Evolutionary conservation across 2,113 vertebrate species (phyloP).

Genomic region (Entomyzon cyanotis): DNA sequence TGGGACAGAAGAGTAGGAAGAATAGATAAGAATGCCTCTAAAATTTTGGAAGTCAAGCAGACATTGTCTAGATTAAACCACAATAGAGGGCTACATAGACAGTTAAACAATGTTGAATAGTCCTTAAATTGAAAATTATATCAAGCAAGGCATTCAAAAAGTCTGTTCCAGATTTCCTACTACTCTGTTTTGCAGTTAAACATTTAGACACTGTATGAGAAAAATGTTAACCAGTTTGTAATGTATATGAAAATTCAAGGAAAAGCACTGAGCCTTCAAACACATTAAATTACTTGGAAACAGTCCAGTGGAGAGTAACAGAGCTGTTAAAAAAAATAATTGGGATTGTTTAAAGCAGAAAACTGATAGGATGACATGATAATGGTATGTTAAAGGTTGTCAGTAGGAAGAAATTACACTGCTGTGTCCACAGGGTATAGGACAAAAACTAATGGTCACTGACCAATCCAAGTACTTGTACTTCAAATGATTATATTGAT

Average conservation of each 20-base stretch:
- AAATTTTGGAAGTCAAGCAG: not conserved
- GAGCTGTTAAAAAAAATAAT: not conserved
- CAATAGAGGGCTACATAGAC: not conserved
- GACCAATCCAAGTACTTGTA: not conserved
- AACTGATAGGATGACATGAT: not conserved
- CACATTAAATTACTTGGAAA: not conserved
- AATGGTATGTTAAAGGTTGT: not conserved
- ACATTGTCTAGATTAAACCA: not conserved
- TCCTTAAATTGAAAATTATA: not conserved
- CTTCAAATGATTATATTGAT: slow-evolving; percentile 11
- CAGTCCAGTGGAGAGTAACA: not conserved
- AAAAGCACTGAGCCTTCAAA: not conserved
- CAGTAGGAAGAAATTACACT: not conserved
- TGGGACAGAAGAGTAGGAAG: not conserved
- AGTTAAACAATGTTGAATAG: not conserved
- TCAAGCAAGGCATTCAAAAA: not conserved
- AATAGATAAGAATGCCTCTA: not conserved
- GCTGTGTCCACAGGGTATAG: not conserved
- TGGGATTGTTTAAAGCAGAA: not conserved
- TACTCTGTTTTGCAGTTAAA: not conserved
- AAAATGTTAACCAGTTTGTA: not conserved
- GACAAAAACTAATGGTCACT: not conserved
- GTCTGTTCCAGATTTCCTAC: not conserved
- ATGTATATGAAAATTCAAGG: not conserved
- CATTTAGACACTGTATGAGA: not conserved